Conservation (phyloP, 2,888 invertebrate species). For the Rhopalosiphum nymphaeae region DNA sequence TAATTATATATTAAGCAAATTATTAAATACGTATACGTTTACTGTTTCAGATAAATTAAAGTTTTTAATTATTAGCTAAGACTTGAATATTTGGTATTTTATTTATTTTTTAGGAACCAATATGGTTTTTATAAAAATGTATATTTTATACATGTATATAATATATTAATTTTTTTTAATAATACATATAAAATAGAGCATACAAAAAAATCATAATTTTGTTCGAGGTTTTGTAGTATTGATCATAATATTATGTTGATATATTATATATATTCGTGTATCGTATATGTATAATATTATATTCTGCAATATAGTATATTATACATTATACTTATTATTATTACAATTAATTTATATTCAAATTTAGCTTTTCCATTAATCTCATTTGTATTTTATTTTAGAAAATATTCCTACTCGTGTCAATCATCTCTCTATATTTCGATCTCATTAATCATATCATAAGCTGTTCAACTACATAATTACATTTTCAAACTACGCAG, state of each 20-base stretch:
- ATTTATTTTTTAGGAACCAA: background rate
- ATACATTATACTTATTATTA: background rate
- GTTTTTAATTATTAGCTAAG: background rate
- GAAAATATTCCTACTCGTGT: background rate
- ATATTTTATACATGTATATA: background rate
- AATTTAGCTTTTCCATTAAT: background rate
- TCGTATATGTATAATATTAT: background rate
- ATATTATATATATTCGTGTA: background rate
- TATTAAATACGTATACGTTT: background rate
- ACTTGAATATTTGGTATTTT: background rate
- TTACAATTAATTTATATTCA: background rate
- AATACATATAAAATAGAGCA: background rate
- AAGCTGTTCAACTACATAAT: background rate
- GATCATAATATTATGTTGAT: background rate
- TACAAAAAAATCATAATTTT: background rate
- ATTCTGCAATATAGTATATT: background rate
- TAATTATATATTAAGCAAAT: background rate
- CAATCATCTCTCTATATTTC: background rate
- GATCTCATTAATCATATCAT: slow-evolving; percentile 8
- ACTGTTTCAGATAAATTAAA: background rate
- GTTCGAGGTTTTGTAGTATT: background rate
- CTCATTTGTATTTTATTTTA: background rate
- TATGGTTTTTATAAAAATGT: background rate
- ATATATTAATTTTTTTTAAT: background rate
- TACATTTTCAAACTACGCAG: background rate